Conservation (phyloP, 1,140 invertebrate species). For the Heliconius eleuchia region DNA sequence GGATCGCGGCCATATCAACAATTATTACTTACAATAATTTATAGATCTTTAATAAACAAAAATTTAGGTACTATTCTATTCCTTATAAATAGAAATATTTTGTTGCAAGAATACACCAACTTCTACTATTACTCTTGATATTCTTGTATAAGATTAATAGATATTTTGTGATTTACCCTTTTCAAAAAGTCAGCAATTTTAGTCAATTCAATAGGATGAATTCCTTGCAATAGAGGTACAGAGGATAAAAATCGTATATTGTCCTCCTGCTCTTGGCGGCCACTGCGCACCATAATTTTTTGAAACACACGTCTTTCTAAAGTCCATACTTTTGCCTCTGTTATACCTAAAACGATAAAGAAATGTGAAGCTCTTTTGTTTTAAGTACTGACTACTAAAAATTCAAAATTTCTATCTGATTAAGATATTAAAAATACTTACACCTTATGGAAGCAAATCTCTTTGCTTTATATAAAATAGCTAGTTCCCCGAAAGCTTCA, state of each 20-base stretch:
- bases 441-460: slow-evolving; percentile 92
- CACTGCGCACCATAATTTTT: slow-evolving; percentile 92
- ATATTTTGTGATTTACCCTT: slow-evolving; percentile 81
- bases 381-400: not conserved
- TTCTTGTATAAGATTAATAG: not conserved
- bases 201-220: slow-evolving; percentile 89
- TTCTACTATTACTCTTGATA: no score
- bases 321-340: slow-evolving; percentile 93
- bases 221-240: slow-evolving; percentile 91
- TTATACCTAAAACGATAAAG: slow-evolving; percentile 83
- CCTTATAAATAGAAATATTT: not conserved
- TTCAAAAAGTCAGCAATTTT: slow-evolving; percentile 96
- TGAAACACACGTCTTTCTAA: slow-evolving; percentile 93
- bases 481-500: slow-evolving; percentile 96
- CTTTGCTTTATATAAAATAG: slow-evolving; percentile 96
- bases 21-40: slow-evolving; percentile 21
- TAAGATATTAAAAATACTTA: slow-evolving; percentile 67
- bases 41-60: slow-evolving; percentile 4
- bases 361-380: not conserved
- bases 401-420: not conserved
- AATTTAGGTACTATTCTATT: slow-evolving; percentile 14
- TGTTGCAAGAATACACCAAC: no score
- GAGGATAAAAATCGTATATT: slow-evolving; percentile 92
- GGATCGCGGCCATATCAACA: slow-evolving; percentile 25
- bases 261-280: slow-evolving; percentile 90